Evolutionary conservation across 1,140 invertebrate genomes (phyloP), one percentile per base, ranked within the genome.

Genomic region (Macrosteles quadrilineatus): DNA sequence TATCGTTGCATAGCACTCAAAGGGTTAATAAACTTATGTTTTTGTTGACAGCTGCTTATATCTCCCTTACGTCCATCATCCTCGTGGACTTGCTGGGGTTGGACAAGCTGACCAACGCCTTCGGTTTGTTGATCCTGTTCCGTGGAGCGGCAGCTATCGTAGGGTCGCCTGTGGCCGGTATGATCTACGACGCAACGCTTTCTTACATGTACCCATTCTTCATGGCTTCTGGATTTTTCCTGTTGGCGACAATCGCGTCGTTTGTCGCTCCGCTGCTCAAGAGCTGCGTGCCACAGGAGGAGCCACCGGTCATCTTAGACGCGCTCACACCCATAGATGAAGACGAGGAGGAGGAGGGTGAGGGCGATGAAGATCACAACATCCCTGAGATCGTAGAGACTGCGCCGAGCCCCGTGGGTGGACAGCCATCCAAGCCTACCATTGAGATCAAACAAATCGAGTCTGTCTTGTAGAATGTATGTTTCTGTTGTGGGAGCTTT

Each of bases 21-120:
- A n/a, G n/a, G n/a, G n/a, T n/a, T n/a, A n/a, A n/a, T n/a, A n/a
- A n/a, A n/a, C n/a, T n/a, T n/a, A n/a, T n/a, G n/a, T n/a, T n/a
- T n/a, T n/a, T n/a, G n/a, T n/a, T n/a, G n/a, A n/a, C 83, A 96
- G 95, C 97, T 73, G 96, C 96, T 31, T 99, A 98, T 81, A 97
- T 99, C 75, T 98, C 96, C 0, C 83, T 99, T 45, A 98, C 97
- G 36, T 99, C 97, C 21, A 98, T 99, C 78, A 97, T 99, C 76
- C 84, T 99, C 57, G 96, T 98, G 73, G 97, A 99, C 78, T 83
- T 98, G 19, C 85, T 99, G 32, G 97, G 97, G 14, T 83, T 99
- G 76, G 96, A 98, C 75, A 95, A 95, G 81, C 82, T 99, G 71
- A 98, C 97, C 43, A 98, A 97, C 79, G 96, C 96, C 23, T 99